Percentiles rank a stretch among this genome's conserved stretches.
Evolutionary conservation across 37 sponge, comb jelly and placozoan species (phyloP).

Genomic region (Beroe ovata): DNA sequence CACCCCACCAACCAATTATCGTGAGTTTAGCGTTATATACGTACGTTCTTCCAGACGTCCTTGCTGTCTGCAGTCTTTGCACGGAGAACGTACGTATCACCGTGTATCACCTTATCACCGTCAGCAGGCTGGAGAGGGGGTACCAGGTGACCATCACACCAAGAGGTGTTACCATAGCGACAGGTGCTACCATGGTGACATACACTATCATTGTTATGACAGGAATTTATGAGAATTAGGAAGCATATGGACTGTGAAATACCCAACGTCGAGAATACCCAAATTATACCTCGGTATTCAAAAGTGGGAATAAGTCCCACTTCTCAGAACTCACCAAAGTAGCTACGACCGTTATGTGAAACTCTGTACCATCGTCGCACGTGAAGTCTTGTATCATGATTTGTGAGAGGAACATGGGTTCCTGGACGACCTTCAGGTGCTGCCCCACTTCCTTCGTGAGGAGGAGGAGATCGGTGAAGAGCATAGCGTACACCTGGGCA

Average conservation of each 20-base stretch:
- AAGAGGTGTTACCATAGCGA: too few species aligned
- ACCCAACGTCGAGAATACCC: too few species aligned
- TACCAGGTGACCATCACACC: too few species aligned
- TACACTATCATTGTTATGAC: too few species aligned
- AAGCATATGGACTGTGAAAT: too few species aligned
- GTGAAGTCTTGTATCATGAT: slow-evolving; percentile 67
- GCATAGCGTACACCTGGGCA: slow-evolving; percentile 57
- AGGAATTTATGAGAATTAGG: too few species aligned
- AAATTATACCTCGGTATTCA: too few species aligned
- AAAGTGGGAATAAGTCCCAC: too few species aligned
- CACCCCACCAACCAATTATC: too few species aligned
- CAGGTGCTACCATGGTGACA: too few species aligned
- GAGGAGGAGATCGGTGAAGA: slow-evolving; percentile 54
- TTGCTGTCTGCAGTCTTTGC: slow-evolving; percentile 45
- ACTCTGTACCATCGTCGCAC: slow-evolving; percentile 65
- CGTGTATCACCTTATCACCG: slow-evolving; percentile 65
- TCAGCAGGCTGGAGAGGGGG: slow-evolving; percentile 28
- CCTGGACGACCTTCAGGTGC: slow-evolving; percentile 65
- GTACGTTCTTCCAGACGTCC: slow-evolving; percentile 47
- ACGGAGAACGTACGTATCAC: slow-evolving; percentile 63
- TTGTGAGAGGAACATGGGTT: slow-evolving; percentile 64
- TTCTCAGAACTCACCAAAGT: slow-evolving; percentile 40
- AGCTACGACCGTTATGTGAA: slow-evolving; percentile 66
- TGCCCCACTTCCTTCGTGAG: slow-evolving; percentile 64
- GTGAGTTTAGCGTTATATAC: too few species aligned